phyloP scores from a whole-genome alignment of 2,113 vertebrate species.

The Menidia beryllina region DNA sequence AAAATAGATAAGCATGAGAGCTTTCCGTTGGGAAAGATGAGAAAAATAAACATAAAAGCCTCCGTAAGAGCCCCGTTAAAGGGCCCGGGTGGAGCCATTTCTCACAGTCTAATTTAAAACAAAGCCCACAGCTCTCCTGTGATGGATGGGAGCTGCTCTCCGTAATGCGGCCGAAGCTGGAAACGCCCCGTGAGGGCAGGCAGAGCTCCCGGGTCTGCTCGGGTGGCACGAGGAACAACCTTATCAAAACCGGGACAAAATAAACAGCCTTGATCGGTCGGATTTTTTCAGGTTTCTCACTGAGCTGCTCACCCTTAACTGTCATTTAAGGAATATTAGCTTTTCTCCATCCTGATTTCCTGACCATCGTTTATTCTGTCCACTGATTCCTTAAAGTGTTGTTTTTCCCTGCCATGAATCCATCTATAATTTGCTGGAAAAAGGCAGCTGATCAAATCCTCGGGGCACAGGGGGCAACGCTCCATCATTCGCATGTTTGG shows the following conservation, averaged over 20 bases:
- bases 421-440: constrained; percentile 20
- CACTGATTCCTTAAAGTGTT: constrained; percentile 4
- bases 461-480: constrained; percentile 2
- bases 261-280: too few species aligned
- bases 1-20: constrained; percentile 34
- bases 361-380: constrained; percentile 23
- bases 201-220: not conserved
- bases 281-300: too few species aligned
- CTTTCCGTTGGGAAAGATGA: constrained; percentile 2
- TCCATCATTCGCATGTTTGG: not conserved
- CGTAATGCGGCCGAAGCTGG: constrained; percentile 20
- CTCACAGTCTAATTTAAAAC: constrained; percentile 50
- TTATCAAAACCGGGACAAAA: not conserved
- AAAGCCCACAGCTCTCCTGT: constrained; percentile 7
- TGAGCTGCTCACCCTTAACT: too few species aligned
- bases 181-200: not conserved
- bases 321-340: constrained; percentile 43
- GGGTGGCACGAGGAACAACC: not conserved
- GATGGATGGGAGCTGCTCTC: constrained; percentile 1
- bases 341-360: constrained; percentile 11
- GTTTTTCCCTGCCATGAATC: constrained; percentile 3
- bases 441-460: not conserved
- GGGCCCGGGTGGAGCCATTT: constrained; percentile 32
- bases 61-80: constrained; percentile 37
- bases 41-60: constrained; percentile 28